Base-by-base conservation (phyloP, 2,888 invertebrate species). In the Thera obeliscata region DNA sequence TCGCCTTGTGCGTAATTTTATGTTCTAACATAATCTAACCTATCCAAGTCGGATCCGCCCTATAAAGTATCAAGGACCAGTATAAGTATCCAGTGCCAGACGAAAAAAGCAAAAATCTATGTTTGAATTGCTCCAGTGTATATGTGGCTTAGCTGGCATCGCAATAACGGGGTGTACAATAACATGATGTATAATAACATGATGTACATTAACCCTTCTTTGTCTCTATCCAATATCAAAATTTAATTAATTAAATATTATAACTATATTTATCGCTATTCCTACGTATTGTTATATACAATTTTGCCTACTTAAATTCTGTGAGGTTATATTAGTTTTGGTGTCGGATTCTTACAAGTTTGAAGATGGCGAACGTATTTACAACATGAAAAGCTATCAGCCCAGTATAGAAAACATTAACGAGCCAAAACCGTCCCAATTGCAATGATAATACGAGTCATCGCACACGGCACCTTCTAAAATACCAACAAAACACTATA, bases 351-450 rank as follows among this genome's bases (percentile, higher is more conserved):
- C 11, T 52, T 43, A 61, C 12, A 61, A 2, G 38, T 55, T 54
- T 52, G 56, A 41, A 50, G 8, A 54, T 11, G 12, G n/a, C 11
- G n/a, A 54, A 62, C 49, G 48, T 69, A 71, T 66, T 54, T 63
- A 66, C 63, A 71, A 66, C 43, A 61, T 46, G 9, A 54, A 55
- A 64, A 56, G 62, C 61, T 56, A 43, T 55, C 43, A 62, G 62
- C 58, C 56, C 57, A 61, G 55, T 56, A 64, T 61, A 48, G 48
- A 54, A 67, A 69, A 64, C 55, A 62, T 60, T 71, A 72, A 69
- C 72, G 78, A 81, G 78, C 79, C 81, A 80, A 80, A 80, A 80
- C 77, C 80, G 78, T 78, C 77, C 78, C 74, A 71, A 68, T 63
- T 52, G 58, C 61, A 62, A 65, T 70, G 64, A 64, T 8, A 68